Evolutionary conservation across 35 echinoderm and acorn worm species (phyloP), one percentile per base, ranked within the genome.

Genomic region (Strongylocentrotus purpuratus): DNA sequence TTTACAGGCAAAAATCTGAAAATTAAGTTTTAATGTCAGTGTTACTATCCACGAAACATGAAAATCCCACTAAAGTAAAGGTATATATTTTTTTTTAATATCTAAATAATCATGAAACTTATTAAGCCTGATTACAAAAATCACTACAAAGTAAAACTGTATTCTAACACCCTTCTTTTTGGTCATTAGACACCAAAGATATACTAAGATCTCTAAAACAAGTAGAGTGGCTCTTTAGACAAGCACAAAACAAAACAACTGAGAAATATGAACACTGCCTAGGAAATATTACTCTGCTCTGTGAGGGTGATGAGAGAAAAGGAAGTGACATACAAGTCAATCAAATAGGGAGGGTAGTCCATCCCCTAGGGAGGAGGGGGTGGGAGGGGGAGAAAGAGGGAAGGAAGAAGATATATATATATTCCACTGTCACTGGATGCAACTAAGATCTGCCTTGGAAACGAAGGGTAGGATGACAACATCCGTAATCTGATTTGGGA

Each of bases 261-360:
- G 20, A 28, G 20, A 78, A 70, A 78, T 78, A 78, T 78, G 65
- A 78, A 78, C 65, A 78, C 20, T 78, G 28, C 65, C 65, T 78
- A 89, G 87, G 87, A 89, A 89, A 89, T 89, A 89, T 89, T 89
- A 41, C 32, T 89, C 45, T 9, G 33, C 12, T 89, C 45, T 15
- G 87, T 35, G 33, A 78, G 65, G 32, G 33, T 89, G 87, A 89
- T 89, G 87, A 89, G 33, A 41, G 87, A 89, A 25, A 46, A 14
- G 91, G 91, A 93, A 93, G 48, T 93, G 91, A 48, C 91, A 93
- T 58, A 48, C 46, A 32, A 41, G 33, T 89, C 87, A 41, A 89
- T 89, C 87, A 89, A 46, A 46, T 8, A 25, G 91, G 91, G 48
- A 46, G 46, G 46, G 46, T 93, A 28, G 14, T 78, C 65, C 65